Base-by-base conservation (phyloP, 2,797 vertebrate genomes). In the Margarornis squamiger region DNA sequence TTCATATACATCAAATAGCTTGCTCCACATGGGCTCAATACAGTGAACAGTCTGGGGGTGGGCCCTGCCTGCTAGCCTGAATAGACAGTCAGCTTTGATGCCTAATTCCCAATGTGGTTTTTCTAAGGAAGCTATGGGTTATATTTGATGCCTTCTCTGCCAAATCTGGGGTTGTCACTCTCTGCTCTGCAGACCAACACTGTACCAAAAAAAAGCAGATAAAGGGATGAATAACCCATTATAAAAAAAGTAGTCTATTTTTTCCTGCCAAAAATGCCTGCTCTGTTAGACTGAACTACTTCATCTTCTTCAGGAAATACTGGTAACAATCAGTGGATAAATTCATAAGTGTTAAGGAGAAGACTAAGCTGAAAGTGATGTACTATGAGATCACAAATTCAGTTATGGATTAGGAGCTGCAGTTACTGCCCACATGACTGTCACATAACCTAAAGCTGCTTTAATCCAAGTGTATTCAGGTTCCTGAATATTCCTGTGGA, bases 371-470 rank as follows among this genome's bases (percentile, higher is more conserved):
- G 63, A 76, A 91, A 82, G 43, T 30, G 1, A 61, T 78, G 86
- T 68, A 8, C 43, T 61, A 4, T 34, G 59, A 90, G 61, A 70
- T 67, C 79, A 83, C 14, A 70, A n/a, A 39, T 61, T 51, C 65
- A 63, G 20, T 55, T 79, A 43, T 2, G 20, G 43, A 6, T 43
- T 52, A 54, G n/a, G 41, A 65, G 72, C n/a, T 66, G 43, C 55
- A 58, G n/a, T 0, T 0, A 72, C 39, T 79, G 24, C 34, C 27
- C 57, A 38, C 26, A 7, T 3, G 13, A 70, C 14, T 49, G 19
- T 32, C 59, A 21, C 26, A 13, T 38, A 61, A 66, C 11, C 24
- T 32, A 48, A 59, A 93, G 30, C 26, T 63, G 49, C 14, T 66
- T 59, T 46, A 83, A 70, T 39, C n/a, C 46, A 52, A 63, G 14